phyloP scores from a whole-genome alignment of 1,140 invertebrate genomes.

The Saxidomus purpurata region DNA sequence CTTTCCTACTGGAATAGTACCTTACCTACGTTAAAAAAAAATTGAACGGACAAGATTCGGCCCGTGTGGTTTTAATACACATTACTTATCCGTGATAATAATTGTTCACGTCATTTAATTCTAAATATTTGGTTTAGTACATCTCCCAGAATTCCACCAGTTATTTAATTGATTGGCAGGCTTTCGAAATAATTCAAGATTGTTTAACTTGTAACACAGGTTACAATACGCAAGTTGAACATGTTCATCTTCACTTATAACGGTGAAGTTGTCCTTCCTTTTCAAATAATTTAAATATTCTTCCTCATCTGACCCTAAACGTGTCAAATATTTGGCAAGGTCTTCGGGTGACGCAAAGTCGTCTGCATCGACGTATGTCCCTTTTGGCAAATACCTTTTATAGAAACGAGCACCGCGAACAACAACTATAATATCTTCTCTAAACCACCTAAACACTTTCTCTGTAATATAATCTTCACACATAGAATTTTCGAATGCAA shows the following conservation, averaged over 20 bases:
- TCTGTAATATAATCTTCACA: conserved; percentile 98
- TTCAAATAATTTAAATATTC: conserved; percentile 11
- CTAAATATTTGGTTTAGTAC: background rate
- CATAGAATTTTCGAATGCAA: conserved; percentile 93
- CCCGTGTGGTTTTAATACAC: too few species aligned
- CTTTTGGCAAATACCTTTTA: background rate
- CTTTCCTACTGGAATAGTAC: too few species aligned
- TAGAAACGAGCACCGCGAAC: conserved; percentile 31
- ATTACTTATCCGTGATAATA: too few species aligned
- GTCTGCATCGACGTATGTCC: conserved; percentile 26
- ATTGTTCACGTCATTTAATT: too few species aligned
- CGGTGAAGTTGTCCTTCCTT: conserved; percentile 21
- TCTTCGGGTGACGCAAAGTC: conserved; percentile 26
- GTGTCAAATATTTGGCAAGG: conserved; percentile 26
- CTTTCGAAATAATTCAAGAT: background rate
- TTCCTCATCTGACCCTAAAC: conserved; percentile 3
- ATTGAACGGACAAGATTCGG: too few species aligned
- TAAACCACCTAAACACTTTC: conserved; percentile 92
- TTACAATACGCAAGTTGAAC: conserved; percentile 19
- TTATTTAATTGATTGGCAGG: background rate
- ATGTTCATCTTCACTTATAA: background rate
- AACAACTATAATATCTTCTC: conserved; percentile 19
- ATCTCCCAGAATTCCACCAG: background rate
- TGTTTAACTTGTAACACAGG: conserved; percentile 15
- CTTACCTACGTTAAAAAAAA: too few species aligned